These are phyloP conservation scores for Andinoacara biseriatus DNA, from an alignment of 2,113 vertebrate genomes.

Conservation along the genomic window DNA sequence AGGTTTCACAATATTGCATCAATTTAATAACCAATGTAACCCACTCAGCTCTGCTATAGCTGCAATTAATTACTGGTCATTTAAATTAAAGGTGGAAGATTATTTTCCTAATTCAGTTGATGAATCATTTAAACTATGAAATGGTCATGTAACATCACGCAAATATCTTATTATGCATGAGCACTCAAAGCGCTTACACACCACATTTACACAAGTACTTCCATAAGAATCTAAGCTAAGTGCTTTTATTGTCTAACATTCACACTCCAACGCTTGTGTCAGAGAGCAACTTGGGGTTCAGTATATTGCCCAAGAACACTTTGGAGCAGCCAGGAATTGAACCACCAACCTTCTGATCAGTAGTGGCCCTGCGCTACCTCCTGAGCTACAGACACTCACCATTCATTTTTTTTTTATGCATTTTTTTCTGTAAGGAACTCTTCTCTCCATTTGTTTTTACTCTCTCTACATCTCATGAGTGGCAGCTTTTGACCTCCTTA, in stretches of 20 bases:
- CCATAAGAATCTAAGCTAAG: too few relatives aligned
- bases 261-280: too few relatives aligned
- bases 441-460: neutral
- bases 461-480: neutral
- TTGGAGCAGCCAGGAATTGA: too few relatives aligned
- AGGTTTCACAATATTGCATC: neutral
- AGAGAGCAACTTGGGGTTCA: too few relatives aligned
- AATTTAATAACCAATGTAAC: neutral
- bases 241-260: too few relatives aligned
- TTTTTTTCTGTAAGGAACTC: neutral
- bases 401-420: too few relatives aligned
- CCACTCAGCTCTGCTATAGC: neutral
- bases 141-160: neutral
- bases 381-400: too few relatives aligned
- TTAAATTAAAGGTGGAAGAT: neutral
- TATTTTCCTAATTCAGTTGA: neutral
- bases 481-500: neutral
- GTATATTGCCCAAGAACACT: too few relatives aligned
- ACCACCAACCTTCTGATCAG: too few relatives aligned
- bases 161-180: neutral
- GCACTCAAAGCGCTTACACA: too few relatives aligned
- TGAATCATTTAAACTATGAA: neutral
- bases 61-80: neutral
- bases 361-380: too few relatives aligned
- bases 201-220: too few relatives aligned